phyloP scores from a whole-genome alignment of 2,113 vertebrate species.

The Callipepla californica region DNA sequence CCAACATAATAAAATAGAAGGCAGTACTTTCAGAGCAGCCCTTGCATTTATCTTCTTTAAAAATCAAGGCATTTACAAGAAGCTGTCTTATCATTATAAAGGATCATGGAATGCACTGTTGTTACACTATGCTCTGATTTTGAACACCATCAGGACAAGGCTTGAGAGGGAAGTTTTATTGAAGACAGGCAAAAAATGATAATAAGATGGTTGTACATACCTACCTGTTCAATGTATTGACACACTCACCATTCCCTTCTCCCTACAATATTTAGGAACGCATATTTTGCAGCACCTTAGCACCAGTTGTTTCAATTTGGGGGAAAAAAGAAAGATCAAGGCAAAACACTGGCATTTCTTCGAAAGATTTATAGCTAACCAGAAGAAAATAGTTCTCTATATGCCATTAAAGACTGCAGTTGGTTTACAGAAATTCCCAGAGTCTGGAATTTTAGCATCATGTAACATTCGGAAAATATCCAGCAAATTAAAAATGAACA shows the following conservation, averaged over 20 bases:
- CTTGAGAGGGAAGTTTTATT: not conserved
- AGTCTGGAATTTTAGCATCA: not conserved
- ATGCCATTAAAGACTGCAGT: not conserved
- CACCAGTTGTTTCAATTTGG: not conserved
- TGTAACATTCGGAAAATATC: not conserved
- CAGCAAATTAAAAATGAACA: not conserved
- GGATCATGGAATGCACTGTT: not conserved
- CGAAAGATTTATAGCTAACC: not conserved
- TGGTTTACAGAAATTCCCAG: not conserved
- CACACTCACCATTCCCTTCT: not conserved
- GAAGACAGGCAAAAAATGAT: not conserved
- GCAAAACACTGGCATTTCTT: not conserved
- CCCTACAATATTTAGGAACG: not conserved
- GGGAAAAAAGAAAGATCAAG: not conserved
- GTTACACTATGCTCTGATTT: not conserved
- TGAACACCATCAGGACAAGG: not conserved
- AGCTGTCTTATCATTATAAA: not conserved
- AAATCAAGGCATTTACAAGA: not conserved
- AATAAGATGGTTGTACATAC: accelerated
- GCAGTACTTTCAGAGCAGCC: too few relatives aligned
- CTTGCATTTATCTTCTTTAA: slow-evolving; percentile 10
- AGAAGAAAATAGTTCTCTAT: not conserved
- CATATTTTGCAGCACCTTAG: not conserved
- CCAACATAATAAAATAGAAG: too few relatives aligned
- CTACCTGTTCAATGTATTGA: not conserved